These are phyloP conservation scores for Euproctis similis DNA, from an alignment of 2,888 invertebrate species.

Conservation along the genomic window DNA sequence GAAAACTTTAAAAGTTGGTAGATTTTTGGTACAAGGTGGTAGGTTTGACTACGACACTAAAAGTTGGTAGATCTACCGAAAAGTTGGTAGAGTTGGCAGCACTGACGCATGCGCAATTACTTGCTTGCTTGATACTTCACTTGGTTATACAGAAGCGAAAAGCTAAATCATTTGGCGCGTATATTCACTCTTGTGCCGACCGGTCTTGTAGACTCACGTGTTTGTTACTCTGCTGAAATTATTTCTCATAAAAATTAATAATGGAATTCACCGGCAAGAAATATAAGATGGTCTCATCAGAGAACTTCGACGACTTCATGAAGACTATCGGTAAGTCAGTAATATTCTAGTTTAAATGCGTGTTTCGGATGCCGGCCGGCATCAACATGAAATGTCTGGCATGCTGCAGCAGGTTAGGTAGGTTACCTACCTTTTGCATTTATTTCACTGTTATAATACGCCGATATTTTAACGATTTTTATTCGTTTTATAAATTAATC, in stretches of 20 bases:
- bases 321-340: constrained; percentile 84
- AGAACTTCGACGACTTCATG: constrained; percentile 94
- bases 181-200: constrained; percentile 51
- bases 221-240: constrained; percentile 18
- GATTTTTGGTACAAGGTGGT: too few relatives aligned
- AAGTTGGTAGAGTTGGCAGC: too few relatives aligned
- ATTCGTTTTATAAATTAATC: too few relatives aligned
- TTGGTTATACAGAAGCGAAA: too few relatives aligned
- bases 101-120: not conserved
- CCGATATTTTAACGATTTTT: too few relatives aligned
- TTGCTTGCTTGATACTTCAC: too few relatives aligned
- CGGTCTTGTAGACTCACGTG: constrained; percentile 41
- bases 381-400: not conserved
- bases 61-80: too few relatives aligned
- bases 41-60: too few relatives aligned
- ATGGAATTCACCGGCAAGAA: constrained; percentile 80
- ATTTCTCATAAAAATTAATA: constrained; percentile 33
- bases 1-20: too few relatives aligned
- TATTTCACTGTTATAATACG: too few relatives aligned
- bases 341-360: constrained; percentile 24
- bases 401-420: too few relatives aligned
- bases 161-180: constrained; percentile 24
- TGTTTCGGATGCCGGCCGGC: constrained; percentile 52
- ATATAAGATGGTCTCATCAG: constrained; percentile 86
- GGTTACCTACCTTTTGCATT: too few relatives aligned